Evolutionary conservation across 2,113 vertebrate genomes (phyloP).

Genomic region (Silurus glanis): DNA sequence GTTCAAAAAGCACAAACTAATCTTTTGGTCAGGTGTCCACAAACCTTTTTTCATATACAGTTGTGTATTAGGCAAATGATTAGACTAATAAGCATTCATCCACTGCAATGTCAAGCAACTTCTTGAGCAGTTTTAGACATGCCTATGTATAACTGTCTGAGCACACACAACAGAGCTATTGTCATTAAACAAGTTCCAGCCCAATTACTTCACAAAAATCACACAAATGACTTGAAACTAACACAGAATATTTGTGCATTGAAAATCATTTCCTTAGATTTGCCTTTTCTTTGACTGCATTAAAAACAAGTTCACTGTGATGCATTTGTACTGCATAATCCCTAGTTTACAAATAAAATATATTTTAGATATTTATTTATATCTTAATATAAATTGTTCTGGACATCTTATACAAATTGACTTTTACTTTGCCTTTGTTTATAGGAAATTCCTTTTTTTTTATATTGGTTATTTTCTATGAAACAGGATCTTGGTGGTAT

Average conservation of each 20-base stretch:
- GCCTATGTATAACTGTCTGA: not conserved
- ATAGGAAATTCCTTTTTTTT: not conserved
- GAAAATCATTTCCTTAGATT: not conserved
- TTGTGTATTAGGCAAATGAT: not conserved
- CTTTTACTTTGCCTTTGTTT: not conserved
- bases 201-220: not conserved
- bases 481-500: not conserved
- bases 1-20: too few species aligned
- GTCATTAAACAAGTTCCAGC: not conserved
- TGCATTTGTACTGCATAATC: not conserved
- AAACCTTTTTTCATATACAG: too few species aligned
- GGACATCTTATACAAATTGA: not conserved
- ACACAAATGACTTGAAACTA: not conserved
- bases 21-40: too few species aligned
- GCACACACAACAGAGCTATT: not conserved
- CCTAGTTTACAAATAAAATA: not conserved
- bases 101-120: not conserved
- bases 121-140: not conserved
- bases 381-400: not conserved
- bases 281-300: not conserved
- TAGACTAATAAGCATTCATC: not conserved
- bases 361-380: not conserved
- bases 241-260: not conserved
- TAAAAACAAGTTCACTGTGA: not conserved
- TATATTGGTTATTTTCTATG: not conserved